These are phyloP conservation scores for Oncorhynchus masou DNA, from an alignment of 2,113 vertebrate genomes.

Conservation along the genomic window DNA sequence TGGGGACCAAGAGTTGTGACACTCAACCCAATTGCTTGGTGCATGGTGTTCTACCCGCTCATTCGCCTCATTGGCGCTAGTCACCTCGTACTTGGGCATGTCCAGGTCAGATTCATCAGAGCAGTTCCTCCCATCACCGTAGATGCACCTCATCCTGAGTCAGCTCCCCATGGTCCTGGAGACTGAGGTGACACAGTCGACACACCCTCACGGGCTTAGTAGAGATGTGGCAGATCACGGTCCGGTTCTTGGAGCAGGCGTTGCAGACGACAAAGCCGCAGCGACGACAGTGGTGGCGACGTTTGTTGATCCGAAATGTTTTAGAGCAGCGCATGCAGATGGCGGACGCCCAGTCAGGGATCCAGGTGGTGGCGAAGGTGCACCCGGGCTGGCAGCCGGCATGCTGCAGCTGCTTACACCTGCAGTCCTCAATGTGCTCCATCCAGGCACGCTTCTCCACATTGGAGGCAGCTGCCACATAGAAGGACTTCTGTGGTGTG, in stretches of 20 bases:
- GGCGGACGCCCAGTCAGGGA: constrained; percentile 82
- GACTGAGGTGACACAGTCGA: constrained; percentile 71
- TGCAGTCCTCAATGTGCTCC: constrained; percentile 82
- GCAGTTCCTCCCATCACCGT: constrained; percentile 20
- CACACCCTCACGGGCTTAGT: constrained; percentile 82
- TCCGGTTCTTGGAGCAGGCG: constrained; percentile 79
- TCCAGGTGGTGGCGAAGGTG: constrained; percentile 79
- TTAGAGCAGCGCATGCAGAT: constrained; percentile 89
- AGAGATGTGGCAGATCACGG: constrained; percentile 79
- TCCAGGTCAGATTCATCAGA: constrained; percentile 22
- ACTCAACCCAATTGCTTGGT: constrained; percentile 62
- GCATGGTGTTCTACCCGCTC: constrained; percentile 48
- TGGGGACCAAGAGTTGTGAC: constrained; percentile 1
- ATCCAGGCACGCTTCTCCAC: constrained; percentile 88
- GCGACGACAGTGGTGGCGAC: constrained; percentile 87
- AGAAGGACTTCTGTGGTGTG: constrained; percentile 90
- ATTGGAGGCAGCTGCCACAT: constrained; percentile 78
- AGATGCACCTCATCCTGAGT: not conserved
- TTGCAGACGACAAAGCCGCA: constrained; percentile 88
- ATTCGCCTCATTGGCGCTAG: constrained; percentile 72
- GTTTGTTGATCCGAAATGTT: constrained; percentile 77
- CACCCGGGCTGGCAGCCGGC: constrained; percentile 42
- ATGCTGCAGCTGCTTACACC: constrained; percentile 63
- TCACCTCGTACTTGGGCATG: constrained; percentile 40
- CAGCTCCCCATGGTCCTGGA: constrained; percentile 42